Evolutionary conservation across 2,797 vertebrate genomes (phyloP).

Genomic region (Paratrypauchen microcephalus): DNA sequence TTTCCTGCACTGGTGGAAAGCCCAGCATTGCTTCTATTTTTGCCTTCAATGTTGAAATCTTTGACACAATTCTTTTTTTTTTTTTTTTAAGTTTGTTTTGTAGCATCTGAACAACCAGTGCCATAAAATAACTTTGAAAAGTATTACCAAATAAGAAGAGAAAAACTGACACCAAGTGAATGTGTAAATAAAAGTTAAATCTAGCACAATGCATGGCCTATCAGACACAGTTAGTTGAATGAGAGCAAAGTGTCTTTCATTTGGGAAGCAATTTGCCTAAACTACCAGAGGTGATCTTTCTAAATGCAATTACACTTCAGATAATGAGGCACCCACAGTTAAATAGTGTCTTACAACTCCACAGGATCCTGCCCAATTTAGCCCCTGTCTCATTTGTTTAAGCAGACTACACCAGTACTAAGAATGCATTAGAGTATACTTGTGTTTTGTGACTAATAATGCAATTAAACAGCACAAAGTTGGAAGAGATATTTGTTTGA

Average conservation of each 20-base stretch:
- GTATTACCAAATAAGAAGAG: not conserved
- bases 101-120: not conserved
- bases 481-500: not conserved
- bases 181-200: not conserved
- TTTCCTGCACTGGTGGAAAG: conserved; percentile 7
- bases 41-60: conserved; percentile 42
- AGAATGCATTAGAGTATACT: not conserved
- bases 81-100: conserved; percentile 22
- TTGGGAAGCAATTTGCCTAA: conserved; percentile 37
- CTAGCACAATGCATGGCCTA: not conserved
- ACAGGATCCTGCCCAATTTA: conserved; percentile 27
- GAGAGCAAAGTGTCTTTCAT: conserved; percentile 20
- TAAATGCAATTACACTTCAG: conserved; percentile 52
- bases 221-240: conserved; percentile 10
- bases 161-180: not conserved
- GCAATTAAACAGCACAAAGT: not conserved
- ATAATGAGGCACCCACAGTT: conserved; percentile 42
- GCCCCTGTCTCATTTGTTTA: conserved; percentile 8
- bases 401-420: conserved; percentile 15
- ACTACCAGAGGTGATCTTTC: conserved; percentile 48
- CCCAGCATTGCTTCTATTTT: conserved; percentile 1
- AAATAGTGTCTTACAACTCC: conserved; percentile 14
- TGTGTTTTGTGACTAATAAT: not conserved
- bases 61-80: not conserved
- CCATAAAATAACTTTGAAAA: not conserved